phyloP scores from a whole-genome alignment of 2,888 invertebrate species.

The Aphidius colemani region DNA sequence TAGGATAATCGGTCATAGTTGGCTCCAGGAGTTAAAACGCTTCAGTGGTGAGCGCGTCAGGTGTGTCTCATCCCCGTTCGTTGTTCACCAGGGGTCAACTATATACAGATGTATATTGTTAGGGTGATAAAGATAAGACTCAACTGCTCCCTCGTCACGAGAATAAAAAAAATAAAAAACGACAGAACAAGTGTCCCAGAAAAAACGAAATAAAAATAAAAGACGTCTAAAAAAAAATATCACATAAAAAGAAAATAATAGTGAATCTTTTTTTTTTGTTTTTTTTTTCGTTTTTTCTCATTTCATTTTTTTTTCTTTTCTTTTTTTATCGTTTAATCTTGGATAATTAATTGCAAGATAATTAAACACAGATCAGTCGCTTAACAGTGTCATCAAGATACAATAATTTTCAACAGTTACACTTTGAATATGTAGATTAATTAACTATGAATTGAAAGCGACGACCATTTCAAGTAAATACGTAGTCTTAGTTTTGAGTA shows the following conservation, averaged over 20 bases:
- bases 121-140: not conserved
- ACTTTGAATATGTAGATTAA: conserved; percentile 30
- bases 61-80: conserved; percentile 28
- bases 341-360: conserved; percentile 4
- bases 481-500: not conserved
- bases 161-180: too few relatives aligned
- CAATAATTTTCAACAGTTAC: conserved; percentile 28
- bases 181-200: conserved; percentile 8
- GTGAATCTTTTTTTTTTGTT: not conserved
- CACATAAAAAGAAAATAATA: conserved; percentile 1
- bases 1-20: conserved; percentile 23
- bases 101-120: conserved; percentile 2
- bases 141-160: too few relatives aligned
- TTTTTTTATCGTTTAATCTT: too few relatives aligned
- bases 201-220: conserved; percentile 9
- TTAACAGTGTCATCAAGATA: conserved; percentile 19
- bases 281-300: not conserved
- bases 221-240: conserved; percentile 5
- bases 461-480: not conserved
- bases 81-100: conserved; percentile 9
- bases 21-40: conserved; percentile 17
- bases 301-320: too few relatives aligned
- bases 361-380: conserved; percentile 17
- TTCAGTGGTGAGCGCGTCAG: conserved; percentile 22
- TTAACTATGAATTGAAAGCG: conserved; percentile 17